Evolutionary conservation across 2,888 invertebrate species (phyloP).

Genomic region (Caenorhabditis uteleia): DNA sequence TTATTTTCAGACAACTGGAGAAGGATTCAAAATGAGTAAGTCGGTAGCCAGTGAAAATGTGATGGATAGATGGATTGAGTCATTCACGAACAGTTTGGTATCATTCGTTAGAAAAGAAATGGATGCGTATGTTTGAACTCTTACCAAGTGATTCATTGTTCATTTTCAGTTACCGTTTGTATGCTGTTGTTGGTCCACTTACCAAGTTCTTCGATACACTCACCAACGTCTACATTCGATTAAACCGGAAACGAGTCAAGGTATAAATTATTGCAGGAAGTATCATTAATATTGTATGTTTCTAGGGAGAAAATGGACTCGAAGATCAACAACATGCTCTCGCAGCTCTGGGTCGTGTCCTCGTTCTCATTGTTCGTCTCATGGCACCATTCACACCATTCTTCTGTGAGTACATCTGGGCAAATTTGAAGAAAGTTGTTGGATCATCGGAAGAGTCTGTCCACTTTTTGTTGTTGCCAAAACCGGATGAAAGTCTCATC

Average conservation of each 20-base stretch:
- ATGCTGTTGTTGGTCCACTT: constrained; percentile 90
- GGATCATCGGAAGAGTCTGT: constrained; percentile 76
- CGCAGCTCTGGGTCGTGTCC: constrained; percentile 85
- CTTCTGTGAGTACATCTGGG: constrained; percentile 92
- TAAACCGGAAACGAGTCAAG: constrained; percentile 93
- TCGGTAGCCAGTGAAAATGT: constrained; percentile 76
- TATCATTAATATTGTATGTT: constrained; percentile 47
- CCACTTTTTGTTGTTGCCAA: constrained; percentile 89
- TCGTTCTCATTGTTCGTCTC: constrained; percentile 85
- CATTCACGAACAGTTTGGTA: constrained; percentile 90
- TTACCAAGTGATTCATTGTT: neutral
- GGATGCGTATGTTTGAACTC: constrained; percentile 74
- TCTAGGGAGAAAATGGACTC: constrained; percentile 83
- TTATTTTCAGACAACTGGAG: constrained; percentile 45
- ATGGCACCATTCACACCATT: constrained; percentile 99
- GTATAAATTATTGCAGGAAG: neutral
- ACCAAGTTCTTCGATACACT: constrained; percentile 95
- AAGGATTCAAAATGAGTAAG: constrained; percentile 39
- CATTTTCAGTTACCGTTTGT: constrained; percentile 83
- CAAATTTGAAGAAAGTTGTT: constrained; percentile 77
- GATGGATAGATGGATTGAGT: constrained; percentile 96
- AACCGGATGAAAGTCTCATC: constrained; percentile 77
- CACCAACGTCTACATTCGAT: constrained; percentile 97
- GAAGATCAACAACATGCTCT: constrained; percentile 85
- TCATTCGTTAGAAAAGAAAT: constrained; percentile 89